Conservation (phyloP, 2,888 invertebrate species). For the Eupithecia subfuscata region DNA sequence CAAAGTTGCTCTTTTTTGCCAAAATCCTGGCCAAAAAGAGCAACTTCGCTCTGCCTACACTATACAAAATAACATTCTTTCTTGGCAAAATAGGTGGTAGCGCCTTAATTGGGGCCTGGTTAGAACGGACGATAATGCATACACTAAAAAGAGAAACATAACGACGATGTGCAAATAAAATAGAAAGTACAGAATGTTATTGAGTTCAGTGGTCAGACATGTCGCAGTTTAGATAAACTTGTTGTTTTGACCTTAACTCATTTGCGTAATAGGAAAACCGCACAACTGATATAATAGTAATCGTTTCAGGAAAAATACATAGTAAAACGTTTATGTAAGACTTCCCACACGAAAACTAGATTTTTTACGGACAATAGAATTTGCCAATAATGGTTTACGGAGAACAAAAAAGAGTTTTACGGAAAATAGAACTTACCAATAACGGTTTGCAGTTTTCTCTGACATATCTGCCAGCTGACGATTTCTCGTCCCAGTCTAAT, state of each 20-base stretch:
- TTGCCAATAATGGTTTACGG: neutral
- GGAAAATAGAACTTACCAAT: conserved; percentile 86
- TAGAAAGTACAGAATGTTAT: neutral
- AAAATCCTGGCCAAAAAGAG: too few species aligned
- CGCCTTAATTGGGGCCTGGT: too few species aligned
- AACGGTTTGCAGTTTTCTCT: conserved; percentile 99
- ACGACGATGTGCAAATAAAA: neutral
- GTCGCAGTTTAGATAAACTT: neutral
- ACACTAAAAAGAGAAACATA: neutral
- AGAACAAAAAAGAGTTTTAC: neutral
- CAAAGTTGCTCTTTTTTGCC: too few species aligned
- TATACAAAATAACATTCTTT: too few species aligned
- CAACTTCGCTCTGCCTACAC: too few species aligned
- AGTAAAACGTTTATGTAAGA: neutral
- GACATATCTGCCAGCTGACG: conserved; percentile 98
- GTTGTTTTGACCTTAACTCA: neutral
- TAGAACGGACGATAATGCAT: too few species aligned
- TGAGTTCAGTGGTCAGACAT: neutral
- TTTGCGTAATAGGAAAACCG: neutral
- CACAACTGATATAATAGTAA: neutral
- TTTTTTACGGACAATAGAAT: neutral
- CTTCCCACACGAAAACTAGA: neutral
- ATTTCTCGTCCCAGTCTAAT: conserved; percentile 99
- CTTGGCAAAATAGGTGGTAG: too few species aligned
- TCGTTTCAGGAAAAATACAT: neutral